These are phyloP conservation scores for Brachypteracias leptosomus DNA, from an alignment of 2,113 vertebrate genomes.

Conservation along the genomic window DNA sequence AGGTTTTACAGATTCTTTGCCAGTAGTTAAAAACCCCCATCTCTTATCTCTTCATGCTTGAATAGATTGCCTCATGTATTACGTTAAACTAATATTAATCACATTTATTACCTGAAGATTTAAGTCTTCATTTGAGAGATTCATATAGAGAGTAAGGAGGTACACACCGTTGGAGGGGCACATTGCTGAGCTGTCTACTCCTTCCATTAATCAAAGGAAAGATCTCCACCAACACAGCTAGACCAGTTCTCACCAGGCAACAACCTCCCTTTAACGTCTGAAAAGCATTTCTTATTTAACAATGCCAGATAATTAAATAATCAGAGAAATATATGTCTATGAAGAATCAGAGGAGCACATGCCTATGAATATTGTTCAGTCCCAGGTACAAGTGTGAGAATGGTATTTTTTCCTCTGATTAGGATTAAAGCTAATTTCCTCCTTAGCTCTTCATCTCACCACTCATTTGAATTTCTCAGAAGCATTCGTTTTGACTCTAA, in stretches of 20 bases:
- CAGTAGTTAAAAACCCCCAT: background rate
- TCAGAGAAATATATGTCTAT: background rate
- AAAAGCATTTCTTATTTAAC: slow-evolving; percentile 38
- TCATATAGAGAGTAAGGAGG: background rate
- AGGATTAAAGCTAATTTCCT: background rate
- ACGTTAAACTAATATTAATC: background rate
- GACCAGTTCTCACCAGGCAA: background rate
- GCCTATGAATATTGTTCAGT: background rate
- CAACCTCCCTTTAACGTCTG: background rate
- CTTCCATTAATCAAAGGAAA: background rate
- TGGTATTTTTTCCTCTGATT: background rate
- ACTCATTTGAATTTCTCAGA: slow-evolving; percentile 30
- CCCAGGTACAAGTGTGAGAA: background rate
- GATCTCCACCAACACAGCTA: background rate
- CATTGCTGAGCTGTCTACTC: background rate
- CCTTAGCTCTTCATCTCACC: slow-evolving; percentile 34
- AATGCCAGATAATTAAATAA: slow-evolving; percentile 37
- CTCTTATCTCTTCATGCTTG: background rate
- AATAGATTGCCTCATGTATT: background rate
- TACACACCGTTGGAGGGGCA: background rate
- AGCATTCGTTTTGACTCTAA: background rate
- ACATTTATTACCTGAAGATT: background rate
- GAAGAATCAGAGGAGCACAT: background rate
- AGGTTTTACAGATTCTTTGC: background rate
- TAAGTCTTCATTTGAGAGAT: background rate